Base-by-base conservation (phyloP, 1,140 invertebrate genomes). In the Cephus cinctus region DNA sequence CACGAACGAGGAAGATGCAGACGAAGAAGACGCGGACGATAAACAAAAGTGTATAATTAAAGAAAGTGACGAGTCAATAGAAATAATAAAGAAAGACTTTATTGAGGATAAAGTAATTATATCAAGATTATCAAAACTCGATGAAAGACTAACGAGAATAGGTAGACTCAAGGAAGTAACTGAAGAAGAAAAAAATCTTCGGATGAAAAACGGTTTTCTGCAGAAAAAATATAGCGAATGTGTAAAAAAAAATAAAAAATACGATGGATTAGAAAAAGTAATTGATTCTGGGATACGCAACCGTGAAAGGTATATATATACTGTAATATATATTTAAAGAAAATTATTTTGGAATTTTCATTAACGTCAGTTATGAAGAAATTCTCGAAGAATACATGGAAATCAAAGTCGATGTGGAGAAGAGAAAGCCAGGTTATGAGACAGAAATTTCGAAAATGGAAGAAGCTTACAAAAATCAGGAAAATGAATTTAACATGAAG, bases 121-220 rank as follows among this genome's bases (percentile, higher is more conserved):
- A 27, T n/a, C n/a, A 27, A 27, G n/a, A 27, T 8, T 8, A 4
- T 50, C 49, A 9, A n/a, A 25, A 9, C 22, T 42, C 11, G 36
- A 48, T n/a, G 3, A 36, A 12, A 21, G 54, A 46, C 35, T 52
- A 15, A 23, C 23, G 12, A 42, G 36, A 9, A 48, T 56, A 16
- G 21, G n/a, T 15, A 9, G 15, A n/a, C 20, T 48, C 9, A 48
- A 56, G 34, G 34, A 48, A 38, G 23, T 52, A 21, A 39, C 11
- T 9, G 22, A 51, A 14, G 49, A 51, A 18, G 36, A 40, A 5
- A 47, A 43, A 36, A 14, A 14, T 12, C 11, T 51, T 2, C 47
- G 41, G 38, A 20, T 44, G 19, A 52, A 56, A 25, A 56, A 56
- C 45, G 38, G n/a, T 38, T 56, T 40, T 36, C 39, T 56, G 11